phyloP scores from a whole-genome alignment of 2,113 vertebrate genomes.

The Cheirogaleus medius region DNA sequence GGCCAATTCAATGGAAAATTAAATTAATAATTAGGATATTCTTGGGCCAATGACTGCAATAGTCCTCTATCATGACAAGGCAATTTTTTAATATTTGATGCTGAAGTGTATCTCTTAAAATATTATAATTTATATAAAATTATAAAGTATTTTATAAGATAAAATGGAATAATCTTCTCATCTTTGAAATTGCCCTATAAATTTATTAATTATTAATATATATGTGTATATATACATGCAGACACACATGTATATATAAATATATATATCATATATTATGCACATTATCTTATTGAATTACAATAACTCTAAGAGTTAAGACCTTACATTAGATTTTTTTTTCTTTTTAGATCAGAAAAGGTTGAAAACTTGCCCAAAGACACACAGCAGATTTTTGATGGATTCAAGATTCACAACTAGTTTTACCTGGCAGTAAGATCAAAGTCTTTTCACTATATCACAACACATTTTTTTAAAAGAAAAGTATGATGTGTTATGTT shows the following conservation, averaged over 20 bases:
- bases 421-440: not conserved
- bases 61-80: not conserved
- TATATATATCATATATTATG: not conserved
- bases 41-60: not conserved
- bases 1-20: not conserved
- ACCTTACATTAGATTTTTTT: not conserved
- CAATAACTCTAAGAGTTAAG: not conserved
- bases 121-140: not conserved
- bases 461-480: not conserved
- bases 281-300: not conserved
- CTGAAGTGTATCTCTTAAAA: not conserved
- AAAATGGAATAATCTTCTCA: not conserved
- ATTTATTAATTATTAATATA: not conserved
- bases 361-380: not conserved
- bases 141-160: not conserved
- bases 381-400: not conserved
- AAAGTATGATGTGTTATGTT: not conserved
- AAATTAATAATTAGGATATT: not conserved
- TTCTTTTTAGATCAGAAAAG: not conserved
- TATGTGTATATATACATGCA: not conserved
- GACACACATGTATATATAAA: not conserved
- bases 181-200: not conserved
- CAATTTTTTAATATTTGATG: conserved; percentile 2
- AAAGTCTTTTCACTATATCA: not conserved
- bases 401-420: not conserved